Percentiles rank a stretch among this genome's conserved stretches.
Evolutionary conservation across 1,140 invertebrate species (phyloP).

Genomic region (Diplogasteroides magnus): DNA sequence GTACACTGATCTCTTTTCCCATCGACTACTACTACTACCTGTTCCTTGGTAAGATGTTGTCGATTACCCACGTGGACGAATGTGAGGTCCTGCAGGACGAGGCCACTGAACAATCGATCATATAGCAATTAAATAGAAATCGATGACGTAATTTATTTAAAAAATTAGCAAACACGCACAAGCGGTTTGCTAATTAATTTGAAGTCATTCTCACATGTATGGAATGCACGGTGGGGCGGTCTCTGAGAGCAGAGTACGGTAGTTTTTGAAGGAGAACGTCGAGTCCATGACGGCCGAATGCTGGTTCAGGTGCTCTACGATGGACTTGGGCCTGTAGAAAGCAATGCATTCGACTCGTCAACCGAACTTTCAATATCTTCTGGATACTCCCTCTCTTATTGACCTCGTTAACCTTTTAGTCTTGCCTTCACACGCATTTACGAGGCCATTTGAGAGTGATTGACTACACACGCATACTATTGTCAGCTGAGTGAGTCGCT

Average conservation of each 20-base stretch:
- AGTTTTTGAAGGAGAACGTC: constrained; percentile 87
- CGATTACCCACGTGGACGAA: constrained; percentile 96
- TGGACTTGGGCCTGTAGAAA: constrained; percentile 67
- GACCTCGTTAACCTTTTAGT: neutral
- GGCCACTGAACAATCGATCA: constrained; percentile 69
- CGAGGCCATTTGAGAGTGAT: too few species aligned
- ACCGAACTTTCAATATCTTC: too few species aligned
- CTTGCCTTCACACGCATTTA: constrained; percentile 10
- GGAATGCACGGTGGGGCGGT: constrained; percentile 94
- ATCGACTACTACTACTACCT: too few species aligned
- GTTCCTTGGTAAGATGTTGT: constrained; percentile 75
- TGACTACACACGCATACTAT: too few species aligned
- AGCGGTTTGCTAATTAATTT: neutral
- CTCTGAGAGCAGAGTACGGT: constrained; percentile 83
- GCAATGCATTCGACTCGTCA: neutral
- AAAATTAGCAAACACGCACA: neutral
- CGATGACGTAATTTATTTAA: neutral
- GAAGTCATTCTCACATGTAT: constrained; percentile 68
- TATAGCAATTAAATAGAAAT: constrained; percentile 8
- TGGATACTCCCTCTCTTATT: neutral
- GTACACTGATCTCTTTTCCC: neutral
- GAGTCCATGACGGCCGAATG: constrained; percentile 92
- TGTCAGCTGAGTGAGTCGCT: too few species aligned
- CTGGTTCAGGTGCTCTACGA: constrained; percentile 76
- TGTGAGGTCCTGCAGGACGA: constrained; percentile 95